phyloP scores from a whole-genome alignment of 2,888 invertebrate genomes.

The Pterobdella sp. region DNA sequence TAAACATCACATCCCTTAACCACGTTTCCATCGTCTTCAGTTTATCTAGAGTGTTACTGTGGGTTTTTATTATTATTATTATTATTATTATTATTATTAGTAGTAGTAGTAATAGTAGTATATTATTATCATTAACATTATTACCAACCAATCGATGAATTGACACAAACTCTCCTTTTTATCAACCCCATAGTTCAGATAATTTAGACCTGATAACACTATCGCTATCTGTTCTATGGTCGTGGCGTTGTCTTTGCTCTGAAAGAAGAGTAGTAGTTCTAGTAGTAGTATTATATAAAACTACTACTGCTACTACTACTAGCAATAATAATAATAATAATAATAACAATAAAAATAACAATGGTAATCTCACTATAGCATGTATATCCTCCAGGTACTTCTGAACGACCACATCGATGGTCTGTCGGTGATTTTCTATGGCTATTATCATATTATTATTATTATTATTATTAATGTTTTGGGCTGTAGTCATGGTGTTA shows the following conservation, averaged over 20 bases:
- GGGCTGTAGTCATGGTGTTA: neutral
- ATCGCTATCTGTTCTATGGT: slow-evolving; percentile 7
- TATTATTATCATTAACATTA: neutral
- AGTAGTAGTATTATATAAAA: too few species aligned
- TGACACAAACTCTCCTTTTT: too few species aligned
- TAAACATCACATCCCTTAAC: neutral
- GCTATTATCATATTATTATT: neutral
- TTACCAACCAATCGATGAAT: too few species aligned
- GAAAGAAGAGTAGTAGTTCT: neutral
- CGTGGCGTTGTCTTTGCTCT: neutral
- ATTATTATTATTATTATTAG: neutral
- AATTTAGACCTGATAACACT: neutral
- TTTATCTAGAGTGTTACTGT: neutral
- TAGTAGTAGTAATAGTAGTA: neutral
- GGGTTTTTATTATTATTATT: neutral
- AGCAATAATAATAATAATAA: too few species aligned
- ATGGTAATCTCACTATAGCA: neutral
- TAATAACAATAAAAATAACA: too few species aligned
- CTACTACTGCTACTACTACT: too few species aligned
- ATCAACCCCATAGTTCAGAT: too few species aligned
- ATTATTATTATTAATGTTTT: neutral
- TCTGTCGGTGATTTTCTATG: neutral
- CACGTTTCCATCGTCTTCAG: neutral
- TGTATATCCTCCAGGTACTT: neutral
- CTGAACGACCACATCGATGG: neutral